Percentiles rank a stretch among this genome's conserved stretches.
Evolutionary conservation across 2,113 vertebrate genomes (phyloP).

Genomic region (Podarcis raffonei): DNA sequence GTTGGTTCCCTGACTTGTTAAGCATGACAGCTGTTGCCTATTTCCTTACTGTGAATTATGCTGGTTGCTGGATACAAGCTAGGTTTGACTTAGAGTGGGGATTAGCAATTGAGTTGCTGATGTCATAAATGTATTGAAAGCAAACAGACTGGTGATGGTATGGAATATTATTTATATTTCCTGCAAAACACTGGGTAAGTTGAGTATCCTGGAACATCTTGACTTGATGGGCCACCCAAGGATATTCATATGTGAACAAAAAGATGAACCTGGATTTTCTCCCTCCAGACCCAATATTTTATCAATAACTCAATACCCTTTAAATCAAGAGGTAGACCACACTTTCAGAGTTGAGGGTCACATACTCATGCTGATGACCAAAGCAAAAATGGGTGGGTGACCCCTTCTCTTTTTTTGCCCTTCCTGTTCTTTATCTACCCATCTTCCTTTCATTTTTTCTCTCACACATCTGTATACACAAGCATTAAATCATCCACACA

Average conservation of each 20-base stretch:
- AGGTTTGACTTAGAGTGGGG: background rate
- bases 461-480: too few species aligned
- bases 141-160: background rate
- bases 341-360: too few species aligned
- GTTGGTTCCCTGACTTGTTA: background rate
- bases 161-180: background rate
- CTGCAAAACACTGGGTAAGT: background rate
- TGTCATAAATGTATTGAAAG: background rate
- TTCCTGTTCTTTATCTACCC: too few species aligned
- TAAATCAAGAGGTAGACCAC: background rate
- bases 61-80: background rate
- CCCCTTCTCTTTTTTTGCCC: too few species aligned
- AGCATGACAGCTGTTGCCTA: background rate
- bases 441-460: too few species aligned
- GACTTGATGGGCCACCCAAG: background rate
- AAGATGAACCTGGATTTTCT: background rate
- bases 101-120: background rate
- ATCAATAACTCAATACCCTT: background rate
- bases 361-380: too few species aligned
- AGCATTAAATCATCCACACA: too few species aligned
- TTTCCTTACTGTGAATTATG: background rate
- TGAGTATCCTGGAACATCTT: background rate
- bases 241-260: background rate
- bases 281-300: background rate
- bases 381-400: too few species aligned